Evolutionary conservation across 2,113 vertebrate species (phyloP), one percentile per base, ranked within the genome.

Genomic region (Sinocyclocheilus grahami): DNA sequence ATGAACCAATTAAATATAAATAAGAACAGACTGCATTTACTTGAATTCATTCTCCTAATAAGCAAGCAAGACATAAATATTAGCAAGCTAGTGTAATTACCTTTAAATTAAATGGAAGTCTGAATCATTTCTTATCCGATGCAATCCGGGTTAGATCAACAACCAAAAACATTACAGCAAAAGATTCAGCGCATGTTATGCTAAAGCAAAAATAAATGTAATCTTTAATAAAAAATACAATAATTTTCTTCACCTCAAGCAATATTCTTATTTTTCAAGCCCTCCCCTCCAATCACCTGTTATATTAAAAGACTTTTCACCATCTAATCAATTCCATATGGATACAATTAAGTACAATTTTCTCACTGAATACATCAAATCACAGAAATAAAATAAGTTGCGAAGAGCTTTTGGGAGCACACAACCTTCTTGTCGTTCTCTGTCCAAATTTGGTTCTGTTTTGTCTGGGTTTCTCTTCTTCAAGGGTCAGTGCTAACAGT

Each of bases 361-460:
- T 74, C 71, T 42, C 20, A 42, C 20, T 74, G 9, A 72, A 39
- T 22, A 22, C 27, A 33, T 78, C 76, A 78, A 0, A 20, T 78
- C 10, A 78, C 10, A 33, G 14, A 78, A 58, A 2, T 22, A 2
- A n/a, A 39, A 30, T 58, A 20, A 78, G 20, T 58, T 22, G 74
- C 1, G 37, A 48, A n/a, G n/a, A 22, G 11, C 84, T 14, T 80
- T 85, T 79, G 24, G 2, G 4, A 67, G 48, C 11, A 3, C 75
- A 75, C 75, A 76, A 4, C 16, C 33, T 62, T 42, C 22, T 51
- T n/a, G 1, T 24, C 79, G 33, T 37, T 76, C 42, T 14, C 22
- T 85, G n/a, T 30, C 75, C 53, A 58, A 69, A 86, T 85, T 72
- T 81, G 79, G 62, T 22, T 33, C 51, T 65, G 75, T 82, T 75